phyloP scores from a whole-genome alignment of 2,888 invertebrate genomes.

The Philereme transversata region DNA sequence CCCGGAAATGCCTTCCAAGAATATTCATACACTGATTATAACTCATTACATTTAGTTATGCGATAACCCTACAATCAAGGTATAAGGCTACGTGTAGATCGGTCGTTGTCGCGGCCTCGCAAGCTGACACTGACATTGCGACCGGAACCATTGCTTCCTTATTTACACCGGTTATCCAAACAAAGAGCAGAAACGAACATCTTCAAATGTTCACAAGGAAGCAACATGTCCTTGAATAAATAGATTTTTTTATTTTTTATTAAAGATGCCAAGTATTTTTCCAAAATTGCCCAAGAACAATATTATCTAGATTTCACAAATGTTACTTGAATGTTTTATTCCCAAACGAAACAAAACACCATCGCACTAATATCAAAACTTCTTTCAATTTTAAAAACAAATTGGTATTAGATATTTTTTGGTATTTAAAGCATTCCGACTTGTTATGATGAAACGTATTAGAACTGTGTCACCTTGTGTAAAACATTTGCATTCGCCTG shows the following conservation, averaged over 20 bases:
- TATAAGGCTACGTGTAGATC: constrained; percentile 26
- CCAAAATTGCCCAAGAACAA: neutral
- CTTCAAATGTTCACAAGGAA: constrained; percentile 35
- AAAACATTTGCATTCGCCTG: constrained; percentile 44
- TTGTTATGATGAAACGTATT: constrained; percentile 44
- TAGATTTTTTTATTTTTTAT: neutral
- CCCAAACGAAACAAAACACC: constrained; percentile 6
- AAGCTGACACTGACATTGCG: constrained; percentile 71
- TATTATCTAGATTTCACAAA: too few species aligned
- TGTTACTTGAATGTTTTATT: too few species aligned
- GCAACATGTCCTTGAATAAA: constrained; percentile 11
- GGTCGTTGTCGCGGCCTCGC: constrained; percentile 63
- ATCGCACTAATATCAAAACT: neutral
- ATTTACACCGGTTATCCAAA: constrained; percentile 41
- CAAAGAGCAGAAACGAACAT: constrained; percentile 28
- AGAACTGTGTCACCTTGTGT: constrained; percentile 49
- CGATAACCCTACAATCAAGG: neutral
- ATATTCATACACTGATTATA: neutral
- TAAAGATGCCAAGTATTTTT: neutral
- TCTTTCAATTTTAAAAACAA: constrained; percentile 16
- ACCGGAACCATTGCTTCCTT: constrained; percentile 71
- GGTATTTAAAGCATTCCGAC: constrained; percentile 25
- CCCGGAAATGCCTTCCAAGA: neutral
- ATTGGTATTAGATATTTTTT: constrained; percentile 14
- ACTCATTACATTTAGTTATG: neutral